Percentiles rank a stretch among this genome's conserved stretches.
These are phyloP conservation scores for Aporophyla lueneburgensis DNA, from an alignment of 2,888 invertebrate genomes.

Conservation along the genomic window DNA sequence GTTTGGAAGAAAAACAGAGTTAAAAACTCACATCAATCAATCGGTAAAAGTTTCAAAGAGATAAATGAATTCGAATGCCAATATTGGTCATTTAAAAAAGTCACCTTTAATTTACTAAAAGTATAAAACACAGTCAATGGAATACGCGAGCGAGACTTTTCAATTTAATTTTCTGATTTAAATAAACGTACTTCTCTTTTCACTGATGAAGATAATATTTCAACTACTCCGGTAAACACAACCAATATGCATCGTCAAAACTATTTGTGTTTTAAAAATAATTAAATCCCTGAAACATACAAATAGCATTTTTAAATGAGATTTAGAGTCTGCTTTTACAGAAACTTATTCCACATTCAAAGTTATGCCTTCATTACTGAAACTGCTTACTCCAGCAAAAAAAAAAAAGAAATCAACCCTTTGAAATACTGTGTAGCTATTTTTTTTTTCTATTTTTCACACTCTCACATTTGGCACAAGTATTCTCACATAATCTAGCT, in stretches of 20 bases:
- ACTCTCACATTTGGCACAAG: constrained; percentile 56
- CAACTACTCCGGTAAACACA: neutral
- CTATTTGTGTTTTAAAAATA: constrained; percentile 24
- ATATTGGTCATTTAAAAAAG: constrained; percentile 48
- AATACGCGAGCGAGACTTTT: constrained; percentile 22
- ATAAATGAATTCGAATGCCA: constrained; percentile 32
- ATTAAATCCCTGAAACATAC: neutral
- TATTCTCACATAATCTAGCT: constrained; percentile 55
- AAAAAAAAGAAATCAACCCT: constrained; percentile 5
- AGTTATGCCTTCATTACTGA: constrained; percentile 24
- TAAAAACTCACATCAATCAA: constrained; percentile 49
- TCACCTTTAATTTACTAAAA: constrained; percentile 38
- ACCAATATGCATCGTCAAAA: constrained; percentile 22
- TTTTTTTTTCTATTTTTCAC: constrained; percentile 44
- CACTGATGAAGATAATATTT: constrained; percentile 24
- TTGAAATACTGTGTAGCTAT: constrained; percentile 34
- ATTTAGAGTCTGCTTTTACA: constrained; percentile 9
- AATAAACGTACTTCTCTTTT: constrained; percentile 32
- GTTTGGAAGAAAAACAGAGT: constrained; percentile 54
- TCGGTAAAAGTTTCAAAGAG: constrained; percentile 35
- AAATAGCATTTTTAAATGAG: neutral
- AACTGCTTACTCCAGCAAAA: constrained; percentile 35
- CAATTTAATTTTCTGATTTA: constrained; percentile 40
- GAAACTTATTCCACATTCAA: constrained; percentile 16
- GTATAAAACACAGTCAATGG: constrained; percentile 27